phyloP scores from a whole-genome alignment of 2,113 vertebrate genomes.

The Menidia beryllina region DNA sequence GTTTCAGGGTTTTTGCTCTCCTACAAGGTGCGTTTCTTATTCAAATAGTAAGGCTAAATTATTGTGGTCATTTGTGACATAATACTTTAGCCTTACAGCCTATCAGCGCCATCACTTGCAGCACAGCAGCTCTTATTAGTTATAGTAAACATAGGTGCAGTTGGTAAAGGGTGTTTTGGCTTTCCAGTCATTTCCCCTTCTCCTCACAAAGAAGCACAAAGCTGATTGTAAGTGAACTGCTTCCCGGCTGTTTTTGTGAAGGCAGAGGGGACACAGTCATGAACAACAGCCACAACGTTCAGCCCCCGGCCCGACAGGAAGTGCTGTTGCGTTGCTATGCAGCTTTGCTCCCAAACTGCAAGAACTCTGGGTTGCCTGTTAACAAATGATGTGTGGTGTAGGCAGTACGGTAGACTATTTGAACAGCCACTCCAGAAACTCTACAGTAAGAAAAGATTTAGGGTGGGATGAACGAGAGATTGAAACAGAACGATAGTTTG shows the following conservation, averaged over 20 bases:
- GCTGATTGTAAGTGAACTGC: slow-evolving; percentile 65
- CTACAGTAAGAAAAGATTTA: slow-evolving; percentile 71
- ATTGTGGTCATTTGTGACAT: no score
- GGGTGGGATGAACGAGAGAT: slow-evolving; percentile 51
- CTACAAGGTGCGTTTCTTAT: no score
- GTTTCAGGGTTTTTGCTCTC: not conserved
- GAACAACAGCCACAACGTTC: slow-evolving; percentile 66
- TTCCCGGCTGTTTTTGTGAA: slow-evolving; percentile 66
- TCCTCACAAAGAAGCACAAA: slow-evolving; percentile 68
- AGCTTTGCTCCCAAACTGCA: slow-evolving; percentile 57
- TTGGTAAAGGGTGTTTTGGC: slow-evolving; percentile 52
- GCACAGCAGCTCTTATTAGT: slow-evolving; percentile 24
- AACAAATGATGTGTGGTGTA: slow-evolving; percentile 68
- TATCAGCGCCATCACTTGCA: not conserved
- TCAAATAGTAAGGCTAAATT: no score
- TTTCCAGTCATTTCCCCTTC: slow-evolving; percentile 70
- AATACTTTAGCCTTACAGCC: no score
- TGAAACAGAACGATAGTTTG: slow-evolving; percentile 52
- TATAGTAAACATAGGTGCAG: slow-evolving; percentile 36
- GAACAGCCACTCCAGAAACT: slow-evolving; percentile 66
- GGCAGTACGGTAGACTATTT: slow-evolving; percentile 56
- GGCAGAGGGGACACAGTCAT: slow-evolving; percentile 61
- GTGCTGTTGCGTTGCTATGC: slow-evolving; percentile 75
- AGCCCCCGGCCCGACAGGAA: slow-evolving; percentile 72
- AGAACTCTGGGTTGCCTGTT: slow-evolving; percentile 71